phyloP scores from a whole-genome alignment of 2,113 vertebrate species.

The Larimichthys polyactis region DNA sequence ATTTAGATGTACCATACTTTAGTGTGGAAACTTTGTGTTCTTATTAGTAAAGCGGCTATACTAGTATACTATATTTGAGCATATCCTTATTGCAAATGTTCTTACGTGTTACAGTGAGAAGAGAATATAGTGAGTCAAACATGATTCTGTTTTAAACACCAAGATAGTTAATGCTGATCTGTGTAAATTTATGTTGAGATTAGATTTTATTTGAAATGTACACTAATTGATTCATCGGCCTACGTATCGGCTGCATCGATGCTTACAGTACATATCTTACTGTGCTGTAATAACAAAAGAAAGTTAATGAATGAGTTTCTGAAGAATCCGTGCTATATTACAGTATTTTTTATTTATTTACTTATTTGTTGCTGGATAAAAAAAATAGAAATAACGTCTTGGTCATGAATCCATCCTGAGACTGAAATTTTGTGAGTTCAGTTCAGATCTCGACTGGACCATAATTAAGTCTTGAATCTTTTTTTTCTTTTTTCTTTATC shows the following conservation, averaged over 20 bases:
- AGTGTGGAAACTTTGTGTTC: neutral
- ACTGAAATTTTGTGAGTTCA: neutral
- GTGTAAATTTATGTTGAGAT: neutral
- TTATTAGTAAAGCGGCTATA: neutral
- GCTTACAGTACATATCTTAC: neutral
- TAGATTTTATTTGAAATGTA: neutral
- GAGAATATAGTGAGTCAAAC: no score
- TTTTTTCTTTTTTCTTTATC: no score
- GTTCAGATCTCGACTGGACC: slow-evolving; percentile 13
- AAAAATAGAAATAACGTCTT: neutral
- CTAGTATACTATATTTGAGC: neutral
- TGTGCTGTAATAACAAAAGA: neutral
- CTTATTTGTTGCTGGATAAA: neutral
- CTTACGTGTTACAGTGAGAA: neutral
- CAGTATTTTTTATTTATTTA: no score
- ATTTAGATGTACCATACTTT: slow-evolving; percentile 20
- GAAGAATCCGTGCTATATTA: neutral
- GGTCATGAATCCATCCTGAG: neutral
- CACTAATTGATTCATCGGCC: no score
- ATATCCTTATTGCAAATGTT: neutral
- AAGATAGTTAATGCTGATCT: neutral
- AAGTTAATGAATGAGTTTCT: neutral
- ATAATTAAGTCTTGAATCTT: neutral
- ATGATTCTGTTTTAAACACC: no score
- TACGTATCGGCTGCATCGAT: no score